phyloP scores from a whole-genome alignment of 2,113 vertebrate genomes.

The Podiceps cristatus region DNA sequence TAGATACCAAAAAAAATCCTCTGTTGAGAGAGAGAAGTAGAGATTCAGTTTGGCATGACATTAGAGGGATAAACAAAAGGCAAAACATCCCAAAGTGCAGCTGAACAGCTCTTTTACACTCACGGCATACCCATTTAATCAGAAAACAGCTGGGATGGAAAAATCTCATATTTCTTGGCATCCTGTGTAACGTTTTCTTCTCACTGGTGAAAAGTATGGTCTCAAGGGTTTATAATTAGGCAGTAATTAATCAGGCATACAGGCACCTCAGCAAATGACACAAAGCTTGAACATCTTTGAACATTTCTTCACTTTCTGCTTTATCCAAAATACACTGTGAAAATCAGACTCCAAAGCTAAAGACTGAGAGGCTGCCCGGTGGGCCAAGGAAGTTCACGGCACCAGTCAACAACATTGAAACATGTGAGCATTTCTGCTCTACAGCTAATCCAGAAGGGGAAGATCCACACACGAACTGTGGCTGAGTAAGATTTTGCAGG shows the following conservation, averaged over 20 bases:
- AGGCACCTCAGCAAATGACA: conserved; percentile 51
- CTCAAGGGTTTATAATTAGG: conserved; percentile 56
- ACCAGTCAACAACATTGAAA: background rate
- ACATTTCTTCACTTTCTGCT: conserved; percentile 43
- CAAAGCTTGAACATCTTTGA: conserved; percentile 17
- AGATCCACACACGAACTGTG: background rate
- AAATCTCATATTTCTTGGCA: conserved; percentile 66
- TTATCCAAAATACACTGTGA: conserved; percentile 30
- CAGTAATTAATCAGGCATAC: conserved; percentile 56
- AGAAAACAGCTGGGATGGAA: conserved; percentile 55
- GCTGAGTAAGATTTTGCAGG: background rate
- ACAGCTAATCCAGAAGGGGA: background rate
- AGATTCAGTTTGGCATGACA: background rate
- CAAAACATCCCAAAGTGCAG: conserved; percentile 27
- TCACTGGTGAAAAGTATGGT: conserved; percentile 37
- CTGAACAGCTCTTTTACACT: conserved; percentile 31
- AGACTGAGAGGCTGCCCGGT: conserved; percentile 10
- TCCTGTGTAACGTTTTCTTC: background rate
- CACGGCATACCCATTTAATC: conserved; percentile 34
- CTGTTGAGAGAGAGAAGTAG: background rate
- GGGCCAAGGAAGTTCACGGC: background rate
- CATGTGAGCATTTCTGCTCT: background rate
- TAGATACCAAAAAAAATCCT: background rate
- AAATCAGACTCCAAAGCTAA: background rate
- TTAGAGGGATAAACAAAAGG: conserved; percentile 16